Evolutionary conservation across 2,797 vertebrate genomes (phyloP), one percentile per base, ranked within the genome.

Genomic region (Rhynchotus rufescens): DNA sequence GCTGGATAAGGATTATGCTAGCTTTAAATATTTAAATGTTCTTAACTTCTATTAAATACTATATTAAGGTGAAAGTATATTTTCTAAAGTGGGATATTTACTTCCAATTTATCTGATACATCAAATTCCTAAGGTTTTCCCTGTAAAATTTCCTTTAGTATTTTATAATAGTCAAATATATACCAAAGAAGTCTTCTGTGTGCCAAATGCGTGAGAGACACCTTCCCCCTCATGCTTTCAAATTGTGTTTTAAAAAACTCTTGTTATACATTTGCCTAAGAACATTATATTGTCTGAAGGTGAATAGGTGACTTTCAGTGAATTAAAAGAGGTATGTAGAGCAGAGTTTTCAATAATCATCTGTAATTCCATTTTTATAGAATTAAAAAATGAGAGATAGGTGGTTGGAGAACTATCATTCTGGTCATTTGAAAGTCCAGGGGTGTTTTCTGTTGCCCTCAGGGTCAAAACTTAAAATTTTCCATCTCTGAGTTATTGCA

Each of bases 381-480:
- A 13, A 23, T 47, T 47, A 47, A 68, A 89, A 45, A 73, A 28
- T 52, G 79, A 40, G 7, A 12, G 19, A 57, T 40, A 28, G 2
- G 4, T 67, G 23, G 7, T 13, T 65, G 36, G 36, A 72, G 19
- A 44, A 28, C 38, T 44, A 5, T 74, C 84, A 11, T 61, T 88
- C 9, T 23, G 20, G 6, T 2, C 5, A 21, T 84, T 92, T 78
- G 5, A 19, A 87, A 62, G 62, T 22, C 73, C 60, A 57, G 54
- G 30, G 23, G 10, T 32, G 26, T 73, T 89, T 87, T 66, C 56
- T 9, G 21, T 68, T 94, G 81, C 30, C 59, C 82, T 83, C 3
- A 73, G 51, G 66, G 56, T 92, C 52, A 64, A 60, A 81, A 81
- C 89, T 94, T 51, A 68, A 59, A 78, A 38, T 86, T 92, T 93